Evolutionary conservation across 2,888 invertebrate species (phyloP).

Genomic region (Parnassius orleans): DNA sequence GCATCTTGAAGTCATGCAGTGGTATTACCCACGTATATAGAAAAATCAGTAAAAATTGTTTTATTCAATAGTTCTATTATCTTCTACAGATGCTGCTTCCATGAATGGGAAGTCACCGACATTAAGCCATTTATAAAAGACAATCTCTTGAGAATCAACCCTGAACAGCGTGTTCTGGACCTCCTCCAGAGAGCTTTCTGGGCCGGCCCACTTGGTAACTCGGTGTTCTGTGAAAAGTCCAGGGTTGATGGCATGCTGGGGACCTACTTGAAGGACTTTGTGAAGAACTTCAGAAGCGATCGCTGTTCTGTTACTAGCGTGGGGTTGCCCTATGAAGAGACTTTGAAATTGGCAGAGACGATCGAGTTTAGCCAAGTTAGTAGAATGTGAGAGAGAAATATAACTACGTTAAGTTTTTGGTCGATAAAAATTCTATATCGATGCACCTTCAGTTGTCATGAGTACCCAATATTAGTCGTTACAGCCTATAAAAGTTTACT

Average conservation of each 20-base stretch:
- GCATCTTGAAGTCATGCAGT: too few species aligned
- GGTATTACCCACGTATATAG: too few species aligned
- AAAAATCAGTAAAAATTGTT: too few species aligned
- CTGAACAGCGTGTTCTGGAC: conserved; percentile 55
- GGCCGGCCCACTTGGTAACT: conserved; percentile 57
- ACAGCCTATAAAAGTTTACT: too few species aligned
- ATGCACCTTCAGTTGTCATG: too few species aligned
- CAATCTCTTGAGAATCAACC: conserved; percentile 47
- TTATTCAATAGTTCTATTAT: too few species aligned
- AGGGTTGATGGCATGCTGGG: conserved; percentile 48
- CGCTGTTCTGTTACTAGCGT: conserved; percentile 55
- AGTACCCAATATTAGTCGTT: too few species aligned
- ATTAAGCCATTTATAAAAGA: conserved; percentile 46
- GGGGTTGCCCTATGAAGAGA: conserved; percentile 62
- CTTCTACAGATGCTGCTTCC: conserved; percentile 51
- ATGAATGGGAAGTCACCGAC: conserved; percentile 57
- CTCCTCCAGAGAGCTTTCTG: conserved; percentile 60
- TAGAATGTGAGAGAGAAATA: background rate
- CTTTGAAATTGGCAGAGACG: conserved; percentile 53
- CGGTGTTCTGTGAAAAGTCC: conserved; percentile 53
- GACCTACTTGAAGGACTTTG: conserved; percentile 41
- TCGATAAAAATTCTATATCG: too few species aligned
- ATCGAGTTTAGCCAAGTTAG: conserved; percentile 43
- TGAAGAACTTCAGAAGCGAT: conserved; percentile 45
- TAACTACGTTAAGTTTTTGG: too few species aligned